phyloP scores from a whole-genome alignment of 2,797 vertebrate species.

The Sebastes minor region DNA sequence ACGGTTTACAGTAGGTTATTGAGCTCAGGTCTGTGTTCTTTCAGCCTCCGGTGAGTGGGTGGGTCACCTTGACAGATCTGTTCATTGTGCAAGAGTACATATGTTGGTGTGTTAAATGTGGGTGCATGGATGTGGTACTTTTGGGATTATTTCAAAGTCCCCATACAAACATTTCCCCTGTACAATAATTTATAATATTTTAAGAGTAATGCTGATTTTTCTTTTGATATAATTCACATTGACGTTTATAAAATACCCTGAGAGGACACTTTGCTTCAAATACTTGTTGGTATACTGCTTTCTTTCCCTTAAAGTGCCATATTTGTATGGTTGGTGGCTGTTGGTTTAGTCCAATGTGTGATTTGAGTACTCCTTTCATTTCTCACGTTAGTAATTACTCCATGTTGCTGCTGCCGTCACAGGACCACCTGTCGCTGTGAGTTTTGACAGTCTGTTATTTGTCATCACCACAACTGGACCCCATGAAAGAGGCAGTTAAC shows the following conservation, averaged over 20 bases:
- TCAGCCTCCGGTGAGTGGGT: background rate
- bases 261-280: background rate
- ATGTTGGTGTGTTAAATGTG: background rate
- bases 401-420: background rate
- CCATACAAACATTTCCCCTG: background rate
- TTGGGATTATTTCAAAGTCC: background rate
- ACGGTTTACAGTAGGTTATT: background rate
- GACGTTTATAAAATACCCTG: background rate
- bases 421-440: background rate
- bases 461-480: background rate
- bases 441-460: background rate
- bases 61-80: constrained; percentile 32
- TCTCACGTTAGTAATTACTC: background rate
- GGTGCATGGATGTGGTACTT: background rate
- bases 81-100: background rate
- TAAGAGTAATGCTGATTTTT: background rate
- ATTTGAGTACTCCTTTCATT: background rate
- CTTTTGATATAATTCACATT: background rate
- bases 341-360: background rate
- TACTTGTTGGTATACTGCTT: background rate
- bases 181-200: background rate
- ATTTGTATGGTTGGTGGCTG: background rate
- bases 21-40: constrained; percentile 32
- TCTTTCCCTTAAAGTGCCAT: background rate
- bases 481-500: background rate